These are phyloP conservation scores for Cynopterus brachyotis DNA, from an alignment of 2,113 vertebrate genomes.

Conservation along the genomic window DNA sequence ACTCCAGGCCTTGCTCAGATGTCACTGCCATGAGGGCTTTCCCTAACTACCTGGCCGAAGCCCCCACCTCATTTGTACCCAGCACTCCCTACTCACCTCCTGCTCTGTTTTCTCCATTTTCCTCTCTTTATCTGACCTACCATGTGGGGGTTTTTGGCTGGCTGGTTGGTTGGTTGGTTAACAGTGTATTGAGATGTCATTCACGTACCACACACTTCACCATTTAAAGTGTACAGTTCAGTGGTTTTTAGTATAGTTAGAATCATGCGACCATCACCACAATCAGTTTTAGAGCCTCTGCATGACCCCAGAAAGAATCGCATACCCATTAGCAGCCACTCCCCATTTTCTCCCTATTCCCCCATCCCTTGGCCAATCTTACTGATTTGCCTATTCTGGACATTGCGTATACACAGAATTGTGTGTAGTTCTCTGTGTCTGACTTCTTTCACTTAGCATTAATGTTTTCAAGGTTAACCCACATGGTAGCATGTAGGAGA, in stretches of 20 bases:
- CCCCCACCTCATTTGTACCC: background rate
- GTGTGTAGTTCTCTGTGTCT: accelerated
- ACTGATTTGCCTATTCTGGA: background rate
- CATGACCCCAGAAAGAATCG: background rate
- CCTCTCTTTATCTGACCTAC: background rate
- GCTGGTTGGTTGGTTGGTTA: background rate
- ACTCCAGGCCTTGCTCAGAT: background rate
- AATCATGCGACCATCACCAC: background rate
- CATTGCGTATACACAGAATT: background rate
- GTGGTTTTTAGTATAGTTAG: background rate
- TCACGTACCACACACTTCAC: background rate
- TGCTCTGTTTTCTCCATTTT: background rate
- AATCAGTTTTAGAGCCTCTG: background rate
- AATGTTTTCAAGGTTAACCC: background rate
- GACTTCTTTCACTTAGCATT: background rate
- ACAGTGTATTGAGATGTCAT: background rate
- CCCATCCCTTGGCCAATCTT: background rate
- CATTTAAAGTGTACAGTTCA: background rate
- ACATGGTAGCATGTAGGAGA: accelerated
- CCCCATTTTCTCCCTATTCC: background rate
- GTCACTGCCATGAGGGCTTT: background rate
- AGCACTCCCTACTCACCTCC: background rate
- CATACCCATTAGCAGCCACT: background rate
- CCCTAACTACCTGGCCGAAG: background rate
- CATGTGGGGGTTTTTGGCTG: background rate